A percentile compares a stretch with the other conserved stretches of the same genome.
Evolutionary conservation across 2,888 invertebrate genomes (phyloP).

Genomic region (Sminthurides aquaticus): DNA sequence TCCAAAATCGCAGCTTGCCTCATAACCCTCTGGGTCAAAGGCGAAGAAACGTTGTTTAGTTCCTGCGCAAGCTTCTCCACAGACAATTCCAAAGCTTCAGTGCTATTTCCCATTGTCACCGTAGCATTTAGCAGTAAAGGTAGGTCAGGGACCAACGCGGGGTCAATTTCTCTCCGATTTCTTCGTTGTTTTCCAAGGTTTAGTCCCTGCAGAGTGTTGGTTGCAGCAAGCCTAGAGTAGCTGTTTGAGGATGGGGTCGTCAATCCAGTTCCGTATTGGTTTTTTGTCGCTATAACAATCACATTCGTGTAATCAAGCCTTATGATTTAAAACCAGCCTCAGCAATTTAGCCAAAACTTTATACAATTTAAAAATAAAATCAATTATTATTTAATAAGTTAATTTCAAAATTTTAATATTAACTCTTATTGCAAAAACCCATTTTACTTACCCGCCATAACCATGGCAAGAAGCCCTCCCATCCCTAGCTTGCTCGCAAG

Average conservation of each 20-base stretch:
- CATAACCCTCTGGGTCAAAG: constrained; percentile 24
- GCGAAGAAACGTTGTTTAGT: constrained; percentile 11
- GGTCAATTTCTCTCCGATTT: not conserved
- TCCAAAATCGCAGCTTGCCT: constrained; percentile 36
- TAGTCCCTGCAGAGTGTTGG: not conserved
- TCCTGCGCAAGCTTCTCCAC: constrained; percentile 14
- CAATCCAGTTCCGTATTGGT: not conserved
- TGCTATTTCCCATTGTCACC: not conserved
- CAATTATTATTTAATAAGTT: too few species aligned
- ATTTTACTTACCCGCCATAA: constrained; percentile 35
- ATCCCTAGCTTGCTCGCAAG: constrained; percentile 36
- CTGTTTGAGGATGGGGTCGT: not conserved
- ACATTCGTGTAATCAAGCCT: too few species aligned
- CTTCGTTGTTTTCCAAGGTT: not conserved
- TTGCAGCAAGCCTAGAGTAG: not conserved
- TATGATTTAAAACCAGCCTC: too few species aligned
- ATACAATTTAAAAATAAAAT: too few species aligned
- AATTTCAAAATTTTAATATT: too few species aligned
- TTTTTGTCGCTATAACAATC: too few species aligned
- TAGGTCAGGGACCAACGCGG: not conserved
- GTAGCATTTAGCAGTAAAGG: not conserved
- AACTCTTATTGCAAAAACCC: too few species aligned
- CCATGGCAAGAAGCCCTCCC: constrained; percentile 39
- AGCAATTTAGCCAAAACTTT: too few species aligned
- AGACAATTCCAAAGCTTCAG: not conserved